Evolutionary conservation across 2,113 vertebrate species (phyloP).

Genomic region (Macrotus californicus): DNA sequence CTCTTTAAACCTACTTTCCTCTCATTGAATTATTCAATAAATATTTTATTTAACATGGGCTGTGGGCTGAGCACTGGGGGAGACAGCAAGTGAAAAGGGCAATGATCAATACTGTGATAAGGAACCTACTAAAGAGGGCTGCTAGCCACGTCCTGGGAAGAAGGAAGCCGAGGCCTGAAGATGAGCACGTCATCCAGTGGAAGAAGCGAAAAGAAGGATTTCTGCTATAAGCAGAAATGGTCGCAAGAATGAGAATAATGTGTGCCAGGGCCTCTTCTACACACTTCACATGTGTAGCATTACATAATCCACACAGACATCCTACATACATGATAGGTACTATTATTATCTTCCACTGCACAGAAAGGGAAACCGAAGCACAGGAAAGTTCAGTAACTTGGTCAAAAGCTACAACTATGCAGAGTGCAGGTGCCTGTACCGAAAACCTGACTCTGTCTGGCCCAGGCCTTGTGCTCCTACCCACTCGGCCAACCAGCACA

Average conservation of each 20-base stretch:
- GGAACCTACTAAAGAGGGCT: background rate
- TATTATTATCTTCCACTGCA: background rate
- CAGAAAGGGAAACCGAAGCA: background rate
- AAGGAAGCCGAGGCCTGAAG: background rate
- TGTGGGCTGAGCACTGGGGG: background rate
- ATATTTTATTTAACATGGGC: background rate
- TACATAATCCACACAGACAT: background rate
- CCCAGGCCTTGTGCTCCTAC: background rate
- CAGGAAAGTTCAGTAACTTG: background rate
- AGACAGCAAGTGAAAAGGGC: background rate
- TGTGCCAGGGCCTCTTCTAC: background rate
- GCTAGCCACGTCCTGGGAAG: background rate
- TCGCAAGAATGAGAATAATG: background rate
- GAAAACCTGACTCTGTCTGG: background rate
- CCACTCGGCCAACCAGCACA: background rate
- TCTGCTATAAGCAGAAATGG: background rate
- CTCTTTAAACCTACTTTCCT: background rate
- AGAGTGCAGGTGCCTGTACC: background rate
- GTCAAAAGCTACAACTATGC: background rate
- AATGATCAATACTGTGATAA: background rate
- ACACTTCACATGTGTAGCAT: background rate
- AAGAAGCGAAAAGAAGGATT: background rate
- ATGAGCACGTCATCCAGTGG: background rate
- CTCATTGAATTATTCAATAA: background rate
- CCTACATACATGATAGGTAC: accelerated